phyloP scores from a whole-genome alignment of 2,113 vertebrate genomes.

The Ammodramus savannarum region DNA sequence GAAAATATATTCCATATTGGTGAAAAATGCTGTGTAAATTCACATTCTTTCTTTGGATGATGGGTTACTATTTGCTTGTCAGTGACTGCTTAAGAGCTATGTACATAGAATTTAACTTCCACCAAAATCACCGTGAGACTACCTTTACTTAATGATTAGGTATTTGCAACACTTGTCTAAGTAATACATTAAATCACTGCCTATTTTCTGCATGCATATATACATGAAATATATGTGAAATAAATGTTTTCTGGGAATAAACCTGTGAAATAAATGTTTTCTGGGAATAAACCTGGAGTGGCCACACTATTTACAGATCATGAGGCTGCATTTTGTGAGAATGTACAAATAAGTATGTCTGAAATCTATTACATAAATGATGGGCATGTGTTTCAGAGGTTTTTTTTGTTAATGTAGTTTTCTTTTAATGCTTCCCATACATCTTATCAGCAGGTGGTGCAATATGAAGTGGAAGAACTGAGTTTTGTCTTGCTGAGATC shows the following conservation, averaged over 20 bases:
- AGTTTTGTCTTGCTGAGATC: background rate
- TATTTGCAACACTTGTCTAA: background rate
- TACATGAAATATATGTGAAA: background rate
- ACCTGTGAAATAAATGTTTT: background rate
- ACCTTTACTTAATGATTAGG: background rate
- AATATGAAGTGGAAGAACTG: background rate
- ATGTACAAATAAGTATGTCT: background rate
- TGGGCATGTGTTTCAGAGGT: background rate
- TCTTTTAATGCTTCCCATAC: background rate
- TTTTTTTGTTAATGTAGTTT: background rate
- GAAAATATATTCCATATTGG: background rate
- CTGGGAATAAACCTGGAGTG: background rate
- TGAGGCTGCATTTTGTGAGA: background rate
- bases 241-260: too few relatives aligned
- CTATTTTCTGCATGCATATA: background rate
- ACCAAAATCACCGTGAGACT: background rate
- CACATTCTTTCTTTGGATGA: background rate
- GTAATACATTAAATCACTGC: background rate
- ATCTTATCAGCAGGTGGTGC: background rate
- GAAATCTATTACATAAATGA: background rate
- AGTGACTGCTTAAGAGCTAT: background rate
- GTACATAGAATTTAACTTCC: background rate
- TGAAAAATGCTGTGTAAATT: background rate
- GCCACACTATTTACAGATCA: background rate
- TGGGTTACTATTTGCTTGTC: background rate